Conservation (phyloP, 2,113 vertebrate genomes). For the Chionodraco myersi region DNA sequence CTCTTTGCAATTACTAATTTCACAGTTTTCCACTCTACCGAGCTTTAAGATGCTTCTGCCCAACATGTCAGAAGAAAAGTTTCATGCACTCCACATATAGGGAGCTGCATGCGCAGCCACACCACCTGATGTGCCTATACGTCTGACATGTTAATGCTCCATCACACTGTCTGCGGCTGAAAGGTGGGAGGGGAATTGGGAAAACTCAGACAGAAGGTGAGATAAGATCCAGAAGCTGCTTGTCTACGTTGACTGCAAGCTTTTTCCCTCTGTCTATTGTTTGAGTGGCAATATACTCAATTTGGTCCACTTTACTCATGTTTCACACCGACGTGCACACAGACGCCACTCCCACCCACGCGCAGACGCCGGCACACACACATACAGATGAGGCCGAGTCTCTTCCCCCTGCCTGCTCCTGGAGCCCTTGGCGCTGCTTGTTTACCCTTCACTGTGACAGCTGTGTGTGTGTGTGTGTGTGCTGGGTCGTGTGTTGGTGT, state of each 20-base stretch:
- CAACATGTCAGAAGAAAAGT: constrained; percentile 5
- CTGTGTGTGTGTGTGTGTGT: constrained; percentile 59
- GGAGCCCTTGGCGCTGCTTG: constrained; percentile 79
- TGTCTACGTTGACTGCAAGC: constrained; percentile 35
- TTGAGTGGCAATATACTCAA: constrained; percentile 78
- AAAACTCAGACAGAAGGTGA: constrained; percentile 68
- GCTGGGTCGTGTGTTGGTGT: too few relatives aligned
- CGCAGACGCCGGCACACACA: constrained; percentile 30
- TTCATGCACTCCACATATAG: background rate
- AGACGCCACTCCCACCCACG: constrained; percentile 70
- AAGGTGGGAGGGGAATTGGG: constrained; percentile 68
- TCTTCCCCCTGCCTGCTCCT: constrained; percentile 59
- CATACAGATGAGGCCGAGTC: constrained; percentile 75
- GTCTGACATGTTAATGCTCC: constrained; percentile 46
- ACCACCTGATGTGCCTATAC: constrained; percentile 25
- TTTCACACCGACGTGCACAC: constrained; percentile 75
- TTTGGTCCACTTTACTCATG: constrained; percentile 78
- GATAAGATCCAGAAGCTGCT: constrained; percentile 58
- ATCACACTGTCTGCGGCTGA: constrained; percentile 58
- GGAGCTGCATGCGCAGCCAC: background rate
- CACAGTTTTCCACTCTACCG: background rate
- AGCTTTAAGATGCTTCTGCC: background rate
- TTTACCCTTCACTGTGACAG: constrained; percentile 84
- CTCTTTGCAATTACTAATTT: constrained; percentile 29
- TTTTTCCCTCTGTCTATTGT: constrained; percentile 65